Evolutionary conservation across 2,888 invertebrate genomes (phyloP).

Genomic region (Thumatha senex): DNA sequence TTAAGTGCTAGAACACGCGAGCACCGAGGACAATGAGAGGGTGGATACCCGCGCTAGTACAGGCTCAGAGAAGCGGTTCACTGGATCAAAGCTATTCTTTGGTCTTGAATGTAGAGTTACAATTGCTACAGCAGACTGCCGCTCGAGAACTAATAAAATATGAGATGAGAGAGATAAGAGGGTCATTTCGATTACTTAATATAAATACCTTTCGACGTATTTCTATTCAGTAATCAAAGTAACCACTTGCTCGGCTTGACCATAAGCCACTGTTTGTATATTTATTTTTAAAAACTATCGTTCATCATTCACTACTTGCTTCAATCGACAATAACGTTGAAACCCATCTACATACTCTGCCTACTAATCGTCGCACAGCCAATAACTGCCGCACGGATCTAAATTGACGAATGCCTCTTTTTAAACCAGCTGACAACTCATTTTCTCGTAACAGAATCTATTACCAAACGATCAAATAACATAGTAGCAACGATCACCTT

Average conservation of each 20-base stretch:
- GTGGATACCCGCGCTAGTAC: too few relatives aligned
- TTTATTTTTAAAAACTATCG: background rate
- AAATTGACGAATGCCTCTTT: conserved; percentile 66
- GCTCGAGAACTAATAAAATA: too few relatives aligned
- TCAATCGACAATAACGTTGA: conserved; percentile 24
- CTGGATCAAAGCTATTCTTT: too few relatives aligned
- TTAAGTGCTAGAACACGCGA: too few relatives aligned
- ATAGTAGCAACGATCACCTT: conserved; percentile 74
- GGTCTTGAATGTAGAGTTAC: too few relatives aligned
- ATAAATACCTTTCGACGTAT: too few relatives aligned
- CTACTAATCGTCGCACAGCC: conserved; percentile 6
- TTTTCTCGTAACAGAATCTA: conserved; percentile 77
- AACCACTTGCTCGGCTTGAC: too few relatives aligned
- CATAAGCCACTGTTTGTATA: background rate
- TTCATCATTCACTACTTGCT: conserved; percentile 29
- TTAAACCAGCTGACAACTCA: conserved; percentile 77
- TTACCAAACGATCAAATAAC: conserved; percentile 78
- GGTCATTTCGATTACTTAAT: too few relatives aligned
- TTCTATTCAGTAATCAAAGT: too few relatives aligned
- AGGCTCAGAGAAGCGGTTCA: too few relatives aligned
- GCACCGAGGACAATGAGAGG: too few relatives aligned
- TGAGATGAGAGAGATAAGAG: conserved; percentile 13
- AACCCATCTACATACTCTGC: conserved; percentile 31
- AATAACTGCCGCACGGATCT: conserved; percentile 32
- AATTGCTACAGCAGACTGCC: too few relatives aligned